Evolutionary conservation across 2,113 vertebrate species (phyloP), one percentile per base, ranked within the genome.

Genomic region (Ginglymostoma cirratum): DNA sequence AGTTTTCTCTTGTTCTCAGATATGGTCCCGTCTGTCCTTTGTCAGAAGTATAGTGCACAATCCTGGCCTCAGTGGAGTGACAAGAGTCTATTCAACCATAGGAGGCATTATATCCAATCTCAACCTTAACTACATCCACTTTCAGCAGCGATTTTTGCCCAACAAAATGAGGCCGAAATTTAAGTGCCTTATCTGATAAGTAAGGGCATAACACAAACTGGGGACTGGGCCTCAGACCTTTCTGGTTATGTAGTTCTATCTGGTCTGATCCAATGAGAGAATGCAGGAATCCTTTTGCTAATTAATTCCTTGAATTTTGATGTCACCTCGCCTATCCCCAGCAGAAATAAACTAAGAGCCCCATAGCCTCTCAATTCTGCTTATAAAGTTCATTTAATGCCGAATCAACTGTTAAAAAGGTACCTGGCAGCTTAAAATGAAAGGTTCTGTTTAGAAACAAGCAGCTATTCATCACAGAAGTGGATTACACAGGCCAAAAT

Each of bases 361-460:
- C 52, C 61, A 34, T 34, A 61, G 14, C 30, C 80, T 83, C 80
- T 48, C 52, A 17, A 34, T 95, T 42, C 45, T 70, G 42, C 67
- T 72, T 12, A 14, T 24, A 72, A 72, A 34, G 42, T 30, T 95
- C 23, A 95, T 72, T 72, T 72, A 76, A 14, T 76, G 92, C 42
- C n/a, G 70, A 70, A 48, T 52, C 94, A 95, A 72, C 94, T 52
- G 42, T 95, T 95, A 17, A 95, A 48, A 95, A 42, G 34, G 69
- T 52, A 76, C 27, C 94, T 95, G 94, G 69, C 94, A 95, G 67
- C 94, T 95, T 5, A 45, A 76, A 95, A 34, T 95, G 94, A 69
- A 72, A 72, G 45, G 67, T 72, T 95, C 67, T 95, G 94, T 95
- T 93, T 72, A 72, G 94, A 72, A 95, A 95, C 69, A 95, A 72